Conservation (phyloP, 2,797 vertebrate species). For the Sternotherus odoratus region DNA sequence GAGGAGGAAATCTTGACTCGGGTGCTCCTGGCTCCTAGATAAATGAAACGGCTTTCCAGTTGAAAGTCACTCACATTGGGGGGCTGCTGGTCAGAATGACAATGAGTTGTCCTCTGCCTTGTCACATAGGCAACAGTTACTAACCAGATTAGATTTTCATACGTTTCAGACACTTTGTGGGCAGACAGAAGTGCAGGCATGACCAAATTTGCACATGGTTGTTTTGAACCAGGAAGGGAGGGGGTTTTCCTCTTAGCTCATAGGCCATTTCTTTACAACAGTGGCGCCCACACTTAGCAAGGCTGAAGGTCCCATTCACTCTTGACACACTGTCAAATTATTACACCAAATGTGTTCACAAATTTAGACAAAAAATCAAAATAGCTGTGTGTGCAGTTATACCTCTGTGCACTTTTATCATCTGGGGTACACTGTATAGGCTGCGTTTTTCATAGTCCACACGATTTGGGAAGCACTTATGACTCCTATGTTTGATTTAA, state of each 20-base stretch:
- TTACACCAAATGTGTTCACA: rapidly evolving
- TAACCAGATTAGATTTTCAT: conserved; percentile 86
- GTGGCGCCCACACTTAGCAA: not conserved
- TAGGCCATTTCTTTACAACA: not conserved
- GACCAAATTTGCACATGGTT: conserved; percentile 13
- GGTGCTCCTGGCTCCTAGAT: conserved; percentile 27
- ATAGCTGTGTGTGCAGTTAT: not conserved
- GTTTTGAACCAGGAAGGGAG: conserved; percentile 39
- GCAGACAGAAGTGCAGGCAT: conserved; percentile 67
- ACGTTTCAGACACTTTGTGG: conserved; percentile 79
- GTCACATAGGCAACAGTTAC: conserved; percentile 61
- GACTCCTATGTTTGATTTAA: rapidly evolving
- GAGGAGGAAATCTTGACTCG: conserved; percentile 24
- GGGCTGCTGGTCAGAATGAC: conserved; percentile 74
- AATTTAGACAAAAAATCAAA: not conserved
- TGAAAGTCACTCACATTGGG: conserved; percentile 62
- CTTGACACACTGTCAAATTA: not conserved
- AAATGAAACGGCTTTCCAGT: conserved; percentile 61
- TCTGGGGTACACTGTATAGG: not conserved
- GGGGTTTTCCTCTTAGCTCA: not conserved
- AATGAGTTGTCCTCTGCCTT: conserved; percentile 51
- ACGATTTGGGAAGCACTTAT: not conserved
- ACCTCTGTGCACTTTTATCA: not conserved
- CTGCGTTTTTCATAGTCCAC: rapidly evolving
- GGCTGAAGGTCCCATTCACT: not conserved